Conservation (phyloP, 2,113 vertebrate species). For the Notothenia coriiceps region DNA sequence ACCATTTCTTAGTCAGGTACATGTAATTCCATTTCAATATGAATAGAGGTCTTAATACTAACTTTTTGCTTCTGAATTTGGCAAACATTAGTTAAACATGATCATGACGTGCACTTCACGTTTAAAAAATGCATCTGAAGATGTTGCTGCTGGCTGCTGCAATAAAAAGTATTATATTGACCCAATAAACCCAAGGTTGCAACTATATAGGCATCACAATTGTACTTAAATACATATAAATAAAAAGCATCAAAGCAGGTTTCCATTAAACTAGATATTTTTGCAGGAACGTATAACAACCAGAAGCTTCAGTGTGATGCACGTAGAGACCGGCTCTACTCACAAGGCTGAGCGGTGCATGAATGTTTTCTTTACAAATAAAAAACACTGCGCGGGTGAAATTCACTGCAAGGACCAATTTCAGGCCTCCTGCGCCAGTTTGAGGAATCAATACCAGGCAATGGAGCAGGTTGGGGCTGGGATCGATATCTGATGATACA, state of each 20-base stretch:
- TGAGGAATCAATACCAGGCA: slow-evolving; percentile 73
- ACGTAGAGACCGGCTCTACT: slow-evolving; percentile 4
- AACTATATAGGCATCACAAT: not conserved
- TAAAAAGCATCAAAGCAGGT: slow-evolving; percentile 2
- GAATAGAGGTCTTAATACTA: not conserved
- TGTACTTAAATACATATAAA: not conserved
- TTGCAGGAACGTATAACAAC: not conserved
- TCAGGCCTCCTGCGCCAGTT: slow-evolving; percentile 68
- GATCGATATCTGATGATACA: slow-evolving; percentile 81
- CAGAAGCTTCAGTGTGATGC: slow-evolving; percentile 6
- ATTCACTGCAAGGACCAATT: slow-evolving; percentile 73
- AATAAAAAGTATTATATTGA: not conserved
- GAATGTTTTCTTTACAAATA: slow-evolving; percentile 79
- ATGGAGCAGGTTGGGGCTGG: slow-evolving; percentile 48
- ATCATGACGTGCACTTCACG: not conserved
- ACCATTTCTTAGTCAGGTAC: not conserved
- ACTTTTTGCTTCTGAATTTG: not conserved
- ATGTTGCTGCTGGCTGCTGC: not conserved
- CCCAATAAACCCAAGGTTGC: not conserved
- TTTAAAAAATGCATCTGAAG: not conserved
- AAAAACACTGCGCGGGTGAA: slow-evolving; percentile 53
- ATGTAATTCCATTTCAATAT: not conserved
- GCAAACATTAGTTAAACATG: not conserved
- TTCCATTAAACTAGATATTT: not conserved
- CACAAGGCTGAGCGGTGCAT: slow-evolving; percentile 68